A percentile compares a stretch with the other conserved stretches of the same genome.
Conservation (phyloP, 2,888 invertebrate species). For the Hyposoter dolosus region DNA sequence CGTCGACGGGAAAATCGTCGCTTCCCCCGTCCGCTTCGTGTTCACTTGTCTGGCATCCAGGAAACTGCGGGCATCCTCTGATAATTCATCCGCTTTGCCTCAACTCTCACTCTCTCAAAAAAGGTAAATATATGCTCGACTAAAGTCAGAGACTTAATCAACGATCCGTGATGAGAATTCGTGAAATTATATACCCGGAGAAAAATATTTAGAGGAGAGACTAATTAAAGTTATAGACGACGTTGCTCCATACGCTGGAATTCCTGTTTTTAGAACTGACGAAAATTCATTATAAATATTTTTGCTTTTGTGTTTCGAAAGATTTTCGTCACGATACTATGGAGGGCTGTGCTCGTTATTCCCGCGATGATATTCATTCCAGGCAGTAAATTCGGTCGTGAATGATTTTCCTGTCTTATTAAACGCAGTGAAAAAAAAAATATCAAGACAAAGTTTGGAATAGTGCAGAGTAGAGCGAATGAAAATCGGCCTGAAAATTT, state of each 20-base stretch:
- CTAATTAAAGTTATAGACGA: slow-evolving; percentile 53
- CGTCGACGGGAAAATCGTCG: slow-evolving; percentile 46
- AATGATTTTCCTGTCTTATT: too few relatives aligned
- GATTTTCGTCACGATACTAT: not conserved
- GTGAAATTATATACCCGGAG: slow-evolving; percentile 44
- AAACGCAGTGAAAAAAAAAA: too few relatives aligned
- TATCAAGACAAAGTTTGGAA: not conserved
- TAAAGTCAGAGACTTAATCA: slow-evolving; percentile 47
- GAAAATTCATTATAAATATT: not conserved
- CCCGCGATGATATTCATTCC: too few relatives aligned
- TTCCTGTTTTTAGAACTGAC: not conserved
- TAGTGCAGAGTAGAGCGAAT: not conserved
- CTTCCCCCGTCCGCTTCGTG: slow-evolving; percentile 57
- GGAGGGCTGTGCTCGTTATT: not conserved
- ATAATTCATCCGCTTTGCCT: slow-evolving; percentile 48
- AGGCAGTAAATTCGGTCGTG: too few relatives aligned
- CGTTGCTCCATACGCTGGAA: not conserved
- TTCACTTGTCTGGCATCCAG: slow-evolving; percentile 54
- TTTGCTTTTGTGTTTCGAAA: not conserved
- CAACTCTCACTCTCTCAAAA: slow-evolving; percentile 10
- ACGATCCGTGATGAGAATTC: slow-evolving; percentile 71
- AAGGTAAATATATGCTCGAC: not conserved
- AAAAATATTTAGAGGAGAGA: slow-evolving; percentile 27
- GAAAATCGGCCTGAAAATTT: not conserved
- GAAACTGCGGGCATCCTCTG: slow-evolving; percentile 51